phyloP scores from a whole-genome alignment of 2,797 vertebrate genomes.

The Gymnothorax reevesii region DNA sequence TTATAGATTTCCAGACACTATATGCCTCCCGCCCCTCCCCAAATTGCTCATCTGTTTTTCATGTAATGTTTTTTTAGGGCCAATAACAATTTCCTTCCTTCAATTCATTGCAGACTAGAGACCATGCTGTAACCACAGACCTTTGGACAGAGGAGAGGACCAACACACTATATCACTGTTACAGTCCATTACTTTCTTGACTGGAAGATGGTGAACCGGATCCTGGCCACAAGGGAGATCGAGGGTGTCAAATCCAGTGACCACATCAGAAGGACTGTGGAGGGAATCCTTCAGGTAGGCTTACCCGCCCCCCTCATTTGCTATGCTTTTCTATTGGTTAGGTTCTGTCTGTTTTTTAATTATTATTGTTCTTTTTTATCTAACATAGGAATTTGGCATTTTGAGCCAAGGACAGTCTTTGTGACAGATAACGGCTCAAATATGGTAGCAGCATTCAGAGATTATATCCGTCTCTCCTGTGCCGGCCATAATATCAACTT shows the following conservation, averaged over 20 bases:
- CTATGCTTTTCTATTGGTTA: not conserved
- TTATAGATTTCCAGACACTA: no score
- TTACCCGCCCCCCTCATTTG: not conserved
- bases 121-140: conserved; percentile 14
- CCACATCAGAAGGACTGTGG: conserved; percentile 3
- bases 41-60: no score
- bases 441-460: not conserved
- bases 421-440: conserved; percentile 10
- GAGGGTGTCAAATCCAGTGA: conserved; percentile 2
- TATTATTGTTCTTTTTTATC: not conserved
- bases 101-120: not conserved
- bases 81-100: no score
- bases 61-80: no score
- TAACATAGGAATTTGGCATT: conserved; percentile 9
- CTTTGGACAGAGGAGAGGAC: conserved; percentile 21
- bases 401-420: no score
- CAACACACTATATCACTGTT: conserved; percentile 19
- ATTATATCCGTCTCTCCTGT: not conserved
- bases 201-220: no score
- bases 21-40: no score
- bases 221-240: no score
- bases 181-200: no score
- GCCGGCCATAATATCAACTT: conserved; percentile 2
- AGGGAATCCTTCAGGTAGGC: conserved; percentile 12
- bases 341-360: not conserved